Evolutionary conservation across 2,888 invertebrate species (phyloP).

Genomic region (Baccha elongata): DNA sequence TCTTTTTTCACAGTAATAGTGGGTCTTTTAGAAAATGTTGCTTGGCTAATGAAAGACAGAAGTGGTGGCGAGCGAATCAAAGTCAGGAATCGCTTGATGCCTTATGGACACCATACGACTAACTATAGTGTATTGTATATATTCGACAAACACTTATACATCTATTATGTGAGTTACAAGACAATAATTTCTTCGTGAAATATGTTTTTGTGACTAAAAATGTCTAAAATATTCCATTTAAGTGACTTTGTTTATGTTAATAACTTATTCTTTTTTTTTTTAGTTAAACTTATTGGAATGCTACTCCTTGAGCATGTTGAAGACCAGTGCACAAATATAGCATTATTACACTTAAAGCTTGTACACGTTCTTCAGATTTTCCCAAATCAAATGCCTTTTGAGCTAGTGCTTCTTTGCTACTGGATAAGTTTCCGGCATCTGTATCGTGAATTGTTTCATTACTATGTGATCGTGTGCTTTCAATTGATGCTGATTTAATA

Average conservation of each 20-base stretch:
- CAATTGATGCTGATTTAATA: conserved; percentile 40
- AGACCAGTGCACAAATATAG: conserved; percentile 97
- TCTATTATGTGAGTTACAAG: conserved; percentile 22
- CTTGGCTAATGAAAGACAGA: no score
- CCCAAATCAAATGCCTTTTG: conserved; percentile 82
- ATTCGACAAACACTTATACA: conserved; percentile 10
- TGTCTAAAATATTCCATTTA: not conserved
- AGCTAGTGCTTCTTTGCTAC: conserved; percentile 63
- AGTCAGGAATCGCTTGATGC: no score
- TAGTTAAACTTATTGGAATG: conserved; percentile 75
- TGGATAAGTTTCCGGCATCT: conserved; percentile 56
- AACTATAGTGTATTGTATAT: not conserved
- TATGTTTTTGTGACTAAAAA: conserved; percentile 12
- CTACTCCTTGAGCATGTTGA: conserved; percentile 84
- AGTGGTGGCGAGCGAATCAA: no score
- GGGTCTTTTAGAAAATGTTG: no score
- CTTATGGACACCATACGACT: no score
- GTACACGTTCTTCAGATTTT: conserved; percentile 93
- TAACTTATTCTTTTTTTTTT: not conserved
- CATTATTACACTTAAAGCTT: conserved; percentile 95
- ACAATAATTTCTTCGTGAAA: conserved; percentile 17
- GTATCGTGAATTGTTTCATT: conserved; percentile 33
- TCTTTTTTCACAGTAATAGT: no score
- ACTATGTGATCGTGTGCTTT: conserved; percentile 20
- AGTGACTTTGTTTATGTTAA: not conserved